Base-by-base conservation (phyloP, 2,113 vertebrate genomes). In the Nipponia nippon region DNA sequence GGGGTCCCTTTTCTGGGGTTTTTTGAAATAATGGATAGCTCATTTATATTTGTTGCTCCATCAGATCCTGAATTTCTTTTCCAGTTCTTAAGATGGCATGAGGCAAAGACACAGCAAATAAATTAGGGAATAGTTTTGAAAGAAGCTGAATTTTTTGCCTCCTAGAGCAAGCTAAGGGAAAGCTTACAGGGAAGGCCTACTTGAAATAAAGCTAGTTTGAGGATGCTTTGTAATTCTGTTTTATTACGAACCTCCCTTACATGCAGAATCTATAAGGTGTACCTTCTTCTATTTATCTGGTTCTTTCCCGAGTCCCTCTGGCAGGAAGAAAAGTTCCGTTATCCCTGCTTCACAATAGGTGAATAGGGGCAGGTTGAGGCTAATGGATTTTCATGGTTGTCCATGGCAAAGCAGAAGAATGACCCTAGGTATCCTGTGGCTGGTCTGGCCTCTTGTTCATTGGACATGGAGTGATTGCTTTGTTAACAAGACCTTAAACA, bases 11-110 rank as follows among this genome's bases (percentile, higher is more conserved):
- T 88, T 73, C 49, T 70, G 26, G 13, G 5, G 6, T 56, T n/a
- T 58, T 49, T 73, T 73, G 38, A 92, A 90, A 49, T 67, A 58
- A 69, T 55, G 16, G 7, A 30, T 47, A 63, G 12, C 4, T 66
- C 5, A 42, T 65, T 86, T 75, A 6, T 62, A 40, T 44, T 80
- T 91, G 7, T 67, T 63, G 16, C 12, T 52, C 10, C 61, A 2
- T 66, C 23, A 56, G 69, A 71, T 40, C 23, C 8, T 79, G 26
- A 47, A n/a, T 66, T 44, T 92, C 50, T 23, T 61, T 78, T 61
- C 23, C 7, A 1, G 52, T 25, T 82, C 40, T 78, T 69, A 85
- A 65, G 26, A n/a, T 0, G 0, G 11, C 13, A 52, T 61, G 20
- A 78, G 9, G 50, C 50, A 61, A 87, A 70, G 34, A 27, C 6